Conservation (phyloP, 1,140 invertebrate species). For the Musca domestica region DNA sequence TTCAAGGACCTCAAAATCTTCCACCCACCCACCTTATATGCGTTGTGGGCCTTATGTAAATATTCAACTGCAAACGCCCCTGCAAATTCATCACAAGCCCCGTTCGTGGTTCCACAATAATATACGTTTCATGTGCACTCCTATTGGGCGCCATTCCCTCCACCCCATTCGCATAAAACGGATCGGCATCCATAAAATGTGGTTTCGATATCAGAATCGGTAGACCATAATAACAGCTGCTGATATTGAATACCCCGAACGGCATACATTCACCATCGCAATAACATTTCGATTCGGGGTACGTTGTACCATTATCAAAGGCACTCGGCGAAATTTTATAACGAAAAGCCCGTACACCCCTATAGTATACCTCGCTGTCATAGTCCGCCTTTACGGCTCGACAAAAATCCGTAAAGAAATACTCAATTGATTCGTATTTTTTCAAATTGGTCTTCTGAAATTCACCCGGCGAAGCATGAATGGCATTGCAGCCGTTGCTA, state of each 20-base stretch:
- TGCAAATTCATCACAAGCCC: conserved; percentile 71
- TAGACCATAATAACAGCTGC: conserved; percentile 66
- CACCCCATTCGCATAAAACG: conserved; percentile 62
- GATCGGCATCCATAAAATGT: conserved; percentile 80
- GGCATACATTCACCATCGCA: conserved; percentile 67
- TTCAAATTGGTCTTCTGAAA: conserved; percentile 66
- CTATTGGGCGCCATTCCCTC: conserved; percentile 69
- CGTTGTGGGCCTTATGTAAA: conserved; percentile 64
- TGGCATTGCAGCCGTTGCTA: conserved; percentile 57
- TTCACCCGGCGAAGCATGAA: conserved; percentile 71
- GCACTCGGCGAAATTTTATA: conserved; percentile 58
- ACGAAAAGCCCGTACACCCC: conserved; percentile 59
- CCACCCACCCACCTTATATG: conserved; percentile 63
- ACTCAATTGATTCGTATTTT: conserved; percentile 59
- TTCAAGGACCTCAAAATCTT: too few species aligned
- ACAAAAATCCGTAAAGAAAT: conserved; percentile 71
- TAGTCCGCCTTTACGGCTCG: conserved; percentile 61
- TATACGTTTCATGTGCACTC: conserved; percentile 65
- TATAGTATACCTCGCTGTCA: conserved; percentile 54
- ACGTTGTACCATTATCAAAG: conserved; percentile 63
- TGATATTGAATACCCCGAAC: conserved; percentile 65
- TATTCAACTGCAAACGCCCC: conserved; percentile 71
- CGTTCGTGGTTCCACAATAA: conserved; percentile 71
- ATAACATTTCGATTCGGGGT: conserved; percentile 64
- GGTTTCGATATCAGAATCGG: conserved; percentile 81